These are phyloP conservation scores for Drosophila pruinosa DNA, from an alignment of 1,140 invertebrate species.

Conservation along the genomic window DNA sequence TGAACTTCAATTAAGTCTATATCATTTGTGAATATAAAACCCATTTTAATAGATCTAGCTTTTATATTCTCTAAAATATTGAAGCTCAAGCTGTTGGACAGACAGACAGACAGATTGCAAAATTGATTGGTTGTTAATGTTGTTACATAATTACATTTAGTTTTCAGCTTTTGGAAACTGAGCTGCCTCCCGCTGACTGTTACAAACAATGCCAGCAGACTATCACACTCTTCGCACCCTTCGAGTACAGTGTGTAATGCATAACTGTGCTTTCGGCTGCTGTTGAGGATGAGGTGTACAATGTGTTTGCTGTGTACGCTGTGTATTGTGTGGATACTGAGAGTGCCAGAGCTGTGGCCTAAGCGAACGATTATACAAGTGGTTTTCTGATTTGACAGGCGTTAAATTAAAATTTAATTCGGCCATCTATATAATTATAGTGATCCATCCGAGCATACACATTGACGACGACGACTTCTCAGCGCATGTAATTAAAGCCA, in stretches of 20 bases:
- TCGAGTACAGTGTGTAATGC: conserved; percentile 24
- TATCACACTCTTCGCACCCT: not conserved
- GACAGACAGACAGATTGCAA: no score
- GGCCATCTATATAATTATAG: conserved; percentile 81
- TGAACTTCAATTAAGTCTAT: no score
- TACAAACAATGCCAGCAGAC: not conserved
- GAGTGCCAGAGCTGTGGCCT: conserved; percentile 37
- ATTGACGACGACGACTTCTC: conserved; percentile 65
- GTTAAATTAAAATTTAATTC: conserved; percentile 82
- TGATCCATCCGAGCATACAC: conserved; percentile 79
- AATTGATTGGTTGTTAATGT: no score
- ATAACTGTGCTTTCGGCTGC: conserved; percentile 49
- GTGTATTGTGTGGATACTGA: not conserved
- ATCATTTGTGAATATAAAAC: no score
- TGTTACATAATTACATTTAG: no score
- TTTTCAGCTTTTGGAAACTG: no score
- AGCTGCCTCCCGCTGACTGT: not conserved
- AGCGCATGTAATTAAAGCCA: conserved; percentile 80
- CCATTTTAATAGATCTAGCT: no score
- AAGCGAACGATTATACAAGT: conserved; percentile 79
- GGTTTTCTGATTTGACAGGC: conserved; percentile 80
- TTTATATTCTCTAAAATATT: no score
- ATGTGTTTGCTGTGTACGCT: not conserved
- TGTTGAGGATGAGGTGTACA: conserved; percentile 2
- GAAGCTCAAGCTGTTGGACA: no score